phyloP scores from a whole-genome alignment of 2,113 vertebrate genomes.

The Antidorcas marsupialis region DNA sequence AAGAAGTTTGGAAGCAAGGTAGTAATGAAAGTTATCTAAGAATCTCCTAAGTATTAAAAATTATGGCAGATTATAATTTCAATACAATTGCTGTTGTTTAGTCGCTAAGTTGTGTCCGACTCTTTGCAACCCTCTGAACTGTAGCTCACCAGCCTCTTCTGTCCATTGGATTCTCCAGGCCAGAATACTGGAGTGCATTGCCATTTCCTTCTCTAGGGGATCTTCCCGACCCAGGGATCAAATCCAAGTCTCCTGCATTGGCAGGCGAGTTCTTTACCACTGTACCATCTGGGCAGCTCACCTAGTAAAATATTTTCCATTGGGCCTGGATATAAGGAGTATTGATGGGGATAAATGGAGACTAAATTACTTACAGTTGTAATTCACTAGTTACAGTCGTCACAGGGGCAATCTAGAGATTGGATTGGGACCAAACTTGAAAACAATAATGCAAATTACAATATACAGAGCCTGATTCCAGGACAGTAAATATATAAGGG shows the following conservation, averaged over 20 bases:
- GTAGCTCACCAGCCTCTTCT: background rate
- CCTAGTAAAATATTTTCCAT: background rate
- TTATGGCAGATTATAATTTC: background rate
- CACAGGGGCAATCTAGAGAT: background rate
- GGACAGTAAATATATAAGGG: background rate
- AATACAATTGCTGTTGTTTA: background rate
- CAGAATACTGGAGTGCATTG: background rate
- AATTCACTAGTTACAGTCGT: background rate
- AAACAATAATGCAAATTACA: background rate
- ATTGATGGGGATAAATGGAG: background rate
- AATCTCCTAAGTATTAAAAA: background rate
- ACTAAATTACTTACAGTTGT: background rate
- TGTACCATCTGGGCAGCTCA: background rate
- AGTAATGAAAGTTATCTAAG: background rate
- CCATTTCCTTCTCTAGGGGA: background rate
- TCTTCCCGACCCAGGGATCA: background rate
- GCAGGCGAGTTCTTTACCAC: background rate
- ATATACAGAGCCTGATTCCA: background rate
- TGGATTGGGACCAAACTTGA: background rate
- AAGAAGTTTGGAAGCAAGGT: background rate
- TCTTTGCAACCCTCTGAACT: background rate
- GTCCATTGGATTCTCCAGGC: background rate
- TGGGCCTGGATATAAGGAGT: background rate
- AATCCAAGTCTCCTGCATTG: background rate
- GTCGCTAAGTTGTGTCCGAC: background rate